Evolutionary conservation across 2,888 invertebrate species (phyloP), one percentile per base, ranked within the genome.

Genomic region (Aleiodes alternator): DNA sequence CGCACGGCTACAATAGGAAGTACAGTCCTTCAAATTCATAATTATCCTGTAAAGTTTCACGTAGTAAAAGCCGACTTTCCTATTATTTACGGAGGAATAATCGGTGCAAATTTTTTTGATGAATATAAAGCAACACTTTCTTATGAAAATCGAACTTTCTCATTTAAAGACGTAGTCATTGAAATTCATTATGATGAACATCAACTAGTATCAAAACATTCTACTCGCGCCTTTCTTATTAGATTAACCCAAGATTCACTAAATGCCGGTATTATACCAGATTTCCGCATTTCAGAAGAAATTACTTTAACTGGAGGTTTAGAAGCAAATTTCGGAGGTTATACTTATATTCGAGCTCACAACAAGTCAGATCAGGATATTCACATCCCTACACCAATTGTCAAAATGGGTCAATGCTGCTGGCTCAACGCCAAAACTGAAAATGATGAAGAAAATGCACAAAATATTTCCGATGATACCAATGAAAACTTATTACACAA

Each of bases 341-440:
- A 51, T 11, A 51, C 11, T 11, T 51, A 51, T n/a, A 51, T 51
- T 8, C 0, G n/a, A 4, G 11, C 38, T 7, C 38, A 38, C 9
- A 51, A 51, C 9, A 4, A 51, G 4, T 51, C 34, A 4, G 34
- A 61, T 31, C 31, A 3, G n/a, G n/a, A 61, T 34, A n/a, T 61
- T 69, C n/a, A 34, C 38, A 23, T 61, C 5, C 59, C 59, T 0
- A 61, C 59, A 6, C 59, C 59, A 34, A 14, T 61, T 4, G 14
- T 61, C 8, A 61, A 29, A 34, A 34, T 61, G 59, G 59, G 38
- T 12, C n/a, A 61, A n/a, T 61, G 59, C n/a, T 51, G n/a, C n/a
- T n/a, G n/a, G 51, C 11, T n/a, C 4, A 51, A 51, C 0, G 12
- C 31, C 4, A 61, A 3, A 1, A 61, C 9, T 31, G n/a, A 14